Percentiles rank a stretch among this genome's conserved stretches.
Evolutionary conservation across 2,888 invertebrate species (phyloP).

Genomic region (Timema cristinae): DNA sequence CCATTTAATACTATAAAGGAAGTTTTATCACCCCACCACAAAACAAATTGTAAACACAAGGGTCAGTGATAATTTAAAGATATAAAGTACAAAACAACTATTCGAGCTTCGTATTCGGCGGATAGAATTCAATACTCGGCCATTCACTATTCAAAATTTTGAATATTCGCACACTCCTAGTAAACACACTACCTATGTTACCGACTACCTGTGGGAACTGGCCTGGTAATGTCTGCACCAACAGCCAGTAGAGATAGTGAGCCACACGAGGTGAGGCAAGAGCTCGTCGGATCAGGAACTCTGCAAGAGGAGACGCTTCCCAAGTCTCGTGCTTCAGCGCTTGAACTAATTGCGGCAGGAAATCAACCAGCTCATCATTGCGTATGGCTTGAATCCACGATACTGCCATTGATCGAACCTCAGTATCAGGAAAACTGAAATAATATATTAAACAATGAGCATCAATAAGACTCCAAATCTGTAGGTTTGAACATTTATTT

Average conservation of each 20-base stretch:
- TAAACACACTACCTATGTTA: not conserved
- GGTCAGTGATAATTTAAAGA: too few species aligned
- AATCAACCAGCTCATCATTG: slow-evolving; percentile 85
- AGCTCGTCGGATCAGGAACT: slow-evolving; percentile 76
- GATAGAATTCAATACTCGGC: too few species aligned
- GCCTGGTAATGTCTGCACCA: slow-evolving; percentile 79
- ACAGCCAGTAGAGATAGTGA: slow-evolving; percentile 91
- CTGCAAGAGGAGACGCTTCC: slow-evolving; percentile 81
- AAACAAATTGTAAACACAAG: too few species aligned
- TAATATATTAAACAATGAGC: too few species aligned
- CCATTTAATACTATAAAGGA: too few species aligned
- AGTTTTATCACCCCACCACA: too few species aligned
- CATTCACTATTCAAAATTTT: too few species aligned
- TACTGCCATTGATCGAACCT: slow-evolving; percentile 81
- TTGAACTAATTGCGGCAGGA: slow-evolving; percentile 90
- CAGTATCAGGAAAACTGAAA: slow-evolving; percentile 82
- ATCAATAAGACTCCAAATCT: too few species aligned
- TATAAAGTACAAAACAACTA: too few species aligned
- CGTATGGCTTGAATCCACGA: slow-evolving; percentile 73
- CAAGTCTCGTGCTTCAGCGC: slow-evolving; percentile 87
- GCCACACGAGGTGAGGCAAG: slow-evolving; percentile 85
- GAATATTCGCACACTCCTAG: too few species aligned
- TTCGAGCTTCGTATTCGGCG: too few species aligned
- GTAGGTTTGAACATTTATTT: too few species aligned
- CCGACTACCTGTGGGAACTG: slow-evolving; percentile 59